phyloP scores from a whole-genome alignment of 2,888 invertebrate genomes.

The Agrypnus murinus region DNA sequence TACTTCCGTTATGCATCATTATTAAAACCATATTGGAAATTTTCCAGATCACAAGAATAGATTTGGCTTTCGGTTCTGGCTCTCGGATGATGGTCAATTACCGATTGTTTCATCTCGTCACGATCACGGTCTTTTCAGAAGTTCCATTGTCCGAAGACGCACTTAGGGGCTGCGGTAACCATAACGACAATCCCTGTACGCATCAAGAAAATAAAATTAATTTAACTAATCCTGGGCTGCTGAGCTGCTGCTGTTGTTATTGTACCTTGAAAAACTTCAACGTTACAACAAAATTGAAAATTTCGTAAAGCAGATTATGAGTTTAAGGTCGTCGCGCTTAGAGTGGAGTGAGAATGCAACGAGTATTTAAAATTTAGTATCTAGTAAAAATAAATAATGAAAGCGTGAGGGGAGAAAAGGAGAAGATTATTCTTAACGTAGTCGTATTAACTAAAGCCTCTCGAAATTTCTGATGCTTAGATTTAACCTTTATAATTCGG shows the following conservation, averaged over 20 bases:
- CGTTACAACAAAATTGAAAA: conserved; percentile 57
- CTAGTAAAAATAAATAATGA: conserved; percentile 37
- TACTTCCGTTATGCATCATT: not conserved
- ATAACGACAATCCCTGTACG: conserved; percentile 62
- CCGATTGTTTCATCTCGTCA: conserved; percentile 63
- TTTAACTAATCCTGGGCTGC: conserved; percentile 64
- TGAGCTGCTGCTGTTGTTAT: conserved; percentile 53
- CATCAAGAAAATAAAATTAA: conserved; percentile 63
- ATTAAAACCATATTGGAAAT: not conserved
- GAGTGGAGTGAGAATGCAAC: conserved; percentile 23
- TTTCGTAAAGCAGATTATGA: conserved; percentile 56
- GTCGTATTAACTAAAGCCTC: conserved; percentile 40
- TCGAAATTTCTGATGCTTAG: conserved; percentile 35
- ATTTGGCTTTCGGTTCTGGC: conserved; percentile 35
- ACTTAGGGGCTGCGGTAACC: conserved; percentile 59
- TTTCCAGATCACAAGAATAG: conserved; percentile 29
- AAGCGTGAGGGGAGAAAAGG: not conserved
- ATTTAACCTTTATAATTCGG: conserved; percentile 19
- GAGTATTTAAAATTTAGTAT: conserved; percentile 28
- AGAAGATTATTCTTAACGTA: conserved; percentile 25
- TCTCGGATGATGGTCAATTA: conserved; percentile 64
- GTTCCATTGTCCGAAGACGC: conserved; percentile 60
- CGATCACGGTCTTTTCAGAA: conserved; percentile 55
- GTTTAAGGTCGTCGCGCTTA: conserved; percentile 44
- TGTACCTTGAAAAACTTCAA: conserved; percentile 53